Conservation (phyloP, 2,797 vertebrate genomes). For the Lepus oiostolus region DNA sequence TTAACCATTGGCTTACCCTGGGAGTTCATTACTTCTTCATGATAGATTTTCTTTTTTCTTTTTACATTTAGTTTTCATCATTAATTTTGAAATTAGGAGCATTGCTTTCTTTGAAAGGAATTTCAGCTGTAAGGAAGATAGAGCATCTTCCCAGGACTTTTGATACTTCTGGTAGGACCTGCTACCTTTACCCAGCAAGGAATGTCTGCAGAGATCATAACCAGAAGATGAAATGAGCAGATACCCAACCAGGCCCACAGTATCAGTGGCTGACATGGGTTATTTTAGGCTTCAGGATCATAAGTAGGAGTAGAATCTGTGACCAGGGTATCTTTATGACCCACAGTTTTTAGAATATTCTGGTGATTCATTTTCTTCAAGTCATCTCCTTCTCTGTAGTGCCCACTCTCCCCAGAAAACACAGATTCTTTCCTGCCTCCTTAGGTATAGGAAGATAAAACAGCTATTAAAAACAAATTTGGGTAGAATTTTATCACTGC, state of each 20-base stretch:
- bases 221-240: constrained; percentile 8
- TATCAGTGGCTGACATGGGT: not conserved
- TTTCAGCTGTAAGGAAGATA: constrained; percentile 19
- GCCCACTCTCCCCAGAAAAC: not conserved
- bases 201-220: constrained; percentile 29
- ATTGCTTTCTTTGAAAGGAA: constrained; percentile 7
- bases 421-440: not conserved
- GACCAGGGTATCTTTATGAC: not conserved
- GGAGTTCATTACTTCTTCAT: not conserved
- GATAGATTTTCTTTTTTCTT: not conserved
- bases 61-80: not conserved
- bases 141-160: not conserved
- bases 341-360: constrained; percentile 11
- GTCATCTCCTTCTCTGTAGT: not conserved
- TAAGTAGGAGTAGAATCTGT: constrained; percentile 15
- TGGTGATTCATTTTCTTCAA: not conserved
- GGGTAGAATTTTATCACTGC: constrained; percentile 27
- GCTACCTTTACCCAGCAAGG: not conserved
- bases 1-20: not conserved
- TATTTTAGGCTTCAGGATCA: constrained; percentile 31
- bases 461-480: not conserved
- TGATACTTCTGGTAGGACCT: not conserved
- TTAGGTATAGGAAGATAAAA: constrained; percentile 9
- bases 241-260: not conserved
- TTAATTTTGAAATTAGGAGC: constrained; percentile 20